phyloP scores from a whole-genome alignment of 2,797 vertebrate genomes.

The Eospalax fontanierii region DNA sequence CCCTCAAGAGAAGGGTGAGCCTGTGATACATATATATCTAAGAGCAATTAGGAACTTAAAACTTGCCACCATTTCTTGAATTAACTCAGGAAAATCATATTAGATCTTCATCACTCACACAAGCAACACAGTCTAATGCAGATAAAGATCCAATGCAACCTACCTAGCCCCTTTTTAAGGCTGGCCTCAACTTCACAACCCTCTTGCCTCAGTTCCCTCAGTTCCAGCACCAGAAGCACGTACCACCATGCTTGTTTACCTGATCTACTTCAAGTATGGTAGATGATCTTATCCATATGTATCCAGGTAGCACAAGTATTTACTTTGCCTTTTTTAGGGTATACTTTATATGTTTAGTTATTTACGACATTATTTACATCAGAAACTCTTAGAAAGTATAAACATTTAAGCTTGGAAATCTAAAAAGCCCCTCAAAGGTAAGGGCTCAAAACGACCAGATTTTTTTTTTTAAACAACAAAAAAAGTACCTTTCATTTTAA shows the following conservation, averaged over 20 bases:
- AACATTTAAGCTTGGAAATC: conserved; percentile 21
- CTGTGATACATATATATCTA: neutral
- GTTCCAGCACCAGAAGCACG: neutral
- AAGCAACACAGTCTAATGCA: neutral
- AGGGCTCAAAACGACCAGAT: neutral
- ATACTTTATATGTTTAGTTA: conserved; percentile 1
- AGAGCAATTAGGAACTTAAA: neutral
- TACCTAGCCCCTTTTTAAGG: neutral
- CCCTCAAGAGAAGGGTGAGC: neutral
- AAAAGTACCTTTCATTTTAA: neutral
- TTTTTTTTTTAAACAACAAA: too few relatives aligned
- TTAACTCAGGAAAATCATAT: conserved; percentile 20
- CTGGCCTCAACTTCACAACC: too few relatives aligned
- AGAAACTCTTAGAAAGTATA: conserved; percentile 11
- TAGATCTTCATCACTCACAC: neutral
- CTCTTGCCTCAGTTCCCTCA: neutral
- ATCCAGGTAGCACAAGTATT: neutral
- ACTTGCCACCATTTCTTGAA: neutral
- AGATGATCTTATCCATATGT: neutral
- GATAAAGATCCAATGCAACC: neutral
- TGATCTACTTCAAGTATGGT: neutral
- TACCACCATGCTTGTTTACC: neutral
- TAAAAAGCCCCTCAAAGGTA: conserved; percentile 14
- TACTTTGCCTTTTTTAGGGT: neutral
- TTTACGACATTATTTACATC: neutral